Percentiles rank a stretch among this genome's conserved stretches.
phyloP scores from a whole-genome alignment of 2,113 vertebrate species.

The Passer domesticus region DNA sequence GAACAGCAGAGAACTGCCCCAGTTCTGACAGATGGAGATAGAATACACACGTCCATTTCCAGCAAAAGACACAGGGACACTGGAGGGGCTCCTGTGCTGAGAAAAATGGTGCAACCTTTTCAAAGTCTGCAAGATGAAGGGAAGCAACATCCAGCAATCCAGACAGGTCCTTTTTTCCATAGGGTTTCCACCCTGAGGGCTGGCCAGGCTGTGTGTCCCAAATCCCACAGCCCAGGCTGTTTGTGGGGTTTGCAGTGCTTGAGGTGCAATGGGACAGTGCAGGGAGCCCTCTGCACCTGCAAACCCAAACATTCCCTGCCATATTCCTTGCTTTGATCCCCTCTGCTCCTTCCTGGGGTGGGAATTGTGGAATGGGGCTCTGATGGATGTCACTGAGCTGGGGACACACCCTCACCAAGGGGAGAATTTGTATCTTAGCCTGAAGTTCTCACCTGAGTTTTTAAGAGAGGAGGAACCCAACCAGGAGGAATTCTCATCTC shows the following conservation, averaged over 20 bases:
- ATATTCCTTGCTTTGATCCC: background rate
- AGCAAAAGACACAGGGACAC: background rate
- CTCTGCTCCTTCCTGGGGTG: background rate
- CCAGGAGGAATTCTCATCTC: too few relatives aligned
- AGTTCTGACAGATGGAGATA: rapidly evolving
- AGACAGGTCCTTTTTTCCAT: background rate
- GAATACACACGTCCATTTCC: background rate
- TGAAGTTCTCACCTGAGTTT: background rate
- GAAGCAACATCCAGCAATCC: background rate
- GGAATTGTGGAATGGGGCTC: background rate
- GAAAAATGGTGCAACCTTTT: background rate
- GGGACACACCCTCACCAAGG: background rate
- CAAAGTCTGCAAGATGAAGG: background rate
- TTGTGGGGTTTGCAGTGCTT: background rate
- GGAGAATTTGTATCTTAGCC: background rate
- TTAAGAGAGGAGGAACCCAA: background rate
- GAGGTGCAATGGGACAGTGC: background rate
- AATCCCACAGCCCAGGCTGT: rapidly evolving
- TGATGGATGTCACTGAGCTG: background rate
- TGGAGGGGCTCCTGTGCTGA: background rate
- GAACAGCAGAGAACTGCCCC: background rate
- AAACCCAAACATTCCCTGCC: background rate
- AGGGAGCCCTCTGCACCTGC: background rate
- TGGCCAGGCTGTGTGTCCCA: background rate
- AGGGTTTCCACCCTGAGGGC: rapidly evolving